A percentile compares a stretch with the other conserved stretches of the same genome.
phyloP scores from a whole-genome alignment of 2,113 vertebrate species.

The Aythya baeri region DNA sequence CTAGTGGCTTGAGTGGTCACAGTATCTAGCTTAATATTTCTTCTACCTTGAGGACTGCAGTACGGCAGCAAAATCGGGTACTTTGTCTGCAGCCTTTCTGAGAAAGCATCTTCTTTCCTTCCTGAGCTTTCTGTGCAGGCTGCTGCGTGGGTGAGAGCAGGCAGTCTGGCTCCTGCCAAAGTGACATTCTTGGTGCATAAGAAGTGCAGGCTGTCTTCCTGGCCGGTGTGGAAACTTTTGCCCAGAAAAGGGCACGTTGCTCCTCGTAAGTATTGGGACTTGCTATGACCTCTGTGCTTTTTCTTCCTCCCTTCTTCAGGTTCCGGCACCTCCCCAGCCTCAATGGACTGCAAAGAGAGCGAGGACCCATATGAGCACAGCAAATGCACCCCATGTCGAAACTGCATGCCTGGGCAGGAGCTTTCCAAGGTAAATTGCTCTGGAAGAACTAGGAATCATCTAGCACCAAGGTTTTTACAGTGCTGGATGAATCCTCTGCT shows the following conservation, averaged over 20 bases:
- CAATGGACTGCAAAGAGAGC: slow-evolving; percentile 73
- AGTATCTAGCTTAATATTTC: neutral
- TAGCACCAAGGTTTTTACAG: neutral
- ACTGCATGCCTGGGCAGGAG: slow-evolving; percentile 81
- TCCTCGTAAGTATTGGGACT: neutral
- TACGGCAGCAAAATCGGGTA: neutral
- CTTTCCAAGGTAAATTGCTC: slow-evolving; percentile 80
- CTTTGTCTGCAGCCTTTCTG: neutral
- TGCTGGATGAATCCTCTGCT: neutral
- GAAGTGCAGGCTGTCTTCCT: neutral
- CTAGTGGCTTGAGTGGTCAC: neutral
- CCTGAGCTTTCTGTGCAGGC: neutral
- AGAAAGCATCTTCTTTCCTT: neutral
- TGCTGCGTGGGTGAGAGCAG: neutral
- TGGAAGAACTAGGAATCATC: neutral
- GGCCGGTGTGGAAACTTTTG: neutral
- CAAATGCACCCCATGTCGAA: slow-evolving; percentile 76
- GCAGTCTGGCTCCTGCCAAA: neutral
- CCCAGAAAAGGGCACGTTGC: neutral
- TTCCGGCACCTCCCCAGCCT: neutral
- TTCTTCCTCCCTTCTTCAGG: neutral
- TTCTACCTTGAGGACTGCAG: neutral
- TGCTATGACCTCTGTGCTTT: neutral
- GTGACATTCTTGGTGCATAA: neutral
- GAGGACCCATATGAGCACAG: slow-evolving; percentile 75